These are phyloP conservation scores for Megaceryle torquata DNA, from an alignment of 2,113 vertebrate genomes.

Conservation along the genomic window DNA sequence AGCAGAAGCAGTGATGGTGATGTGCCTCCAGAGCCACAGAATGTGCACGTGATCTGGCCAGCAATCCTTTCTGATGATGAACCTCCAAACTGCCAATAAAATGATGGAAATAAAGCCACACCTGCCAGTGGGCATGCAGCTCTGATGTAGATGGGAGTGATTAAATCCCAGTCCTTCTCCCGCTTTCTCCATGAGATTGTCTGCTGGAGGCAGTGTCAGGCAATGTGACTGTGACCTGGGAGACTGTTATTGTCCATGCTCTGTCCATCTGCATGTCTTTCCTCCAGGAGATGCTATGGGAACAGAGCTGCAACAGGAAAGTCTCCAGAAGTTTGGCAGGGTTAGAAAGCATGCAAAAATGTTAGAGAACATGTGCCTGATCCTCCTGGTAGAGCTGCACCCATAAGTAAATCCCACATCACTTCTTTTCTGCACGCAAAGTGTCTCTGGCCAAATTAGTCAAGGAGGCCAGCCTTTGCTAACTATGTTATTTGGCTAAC, in stretches of 20 bases:
- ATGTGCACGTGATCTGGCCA: fast-evolving
- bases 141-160: neutral
- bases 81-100: neutral
- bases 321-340: neutral
- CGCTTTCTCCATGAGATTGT: neutral
- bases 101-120: neutral
- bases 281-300: neutral
- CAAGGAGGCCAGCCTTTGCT: neutral
- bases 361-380: neutral
- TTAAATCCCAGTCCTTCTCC: neutral
- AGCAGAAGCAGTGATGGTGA: neutral
- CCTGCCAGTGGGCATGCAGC: neutral
- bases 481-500: neutral
- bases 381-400: neutral
- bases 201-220: neutral
- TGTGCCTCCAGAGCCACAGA: fast-evolving
- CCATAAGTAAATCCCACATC: neutral
- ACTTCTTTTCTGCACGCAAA: fast-evolving
- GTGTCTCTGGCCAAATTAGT: neutral
- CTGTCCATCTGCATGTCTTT: neutral
- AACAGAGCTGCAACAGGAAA: fast-evolving
- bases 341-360: neutral
- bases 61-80: neutral
- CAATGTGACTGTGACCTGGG: neutral
- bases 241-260: neutral